Base-by-base conservation (phyloP, 2,888 invertebrate species). In the Zhuqinia jingwanae region DNA sequence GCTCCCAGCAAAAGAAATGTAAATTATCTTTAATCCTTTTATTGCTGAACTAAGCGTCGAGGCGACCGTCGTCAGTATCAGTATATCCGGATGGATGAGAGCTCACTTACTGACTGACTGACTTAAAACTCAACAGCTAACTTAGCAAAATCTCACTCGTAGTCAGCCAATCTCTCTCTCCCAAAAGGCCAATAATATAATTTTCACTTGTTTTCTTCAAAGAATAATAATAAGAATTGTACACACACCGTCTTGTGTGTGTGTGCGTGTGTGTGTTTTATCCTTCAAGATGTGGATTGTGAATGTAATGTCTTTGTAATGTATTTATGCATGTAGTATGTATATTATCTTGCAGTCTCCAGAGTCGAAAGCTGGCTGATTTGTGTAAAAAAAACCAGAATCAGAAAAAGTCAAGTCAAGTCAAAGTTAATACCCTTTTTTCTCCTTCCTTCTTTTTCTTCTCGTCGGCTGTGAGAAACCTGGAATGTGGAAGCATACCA, bases 391-490 rank as follows among this genome's bases (percentile, higher is more conserved):
- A 22, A 17, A 27, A 60, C 27, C 60, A 65, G 8, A 20, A 70
- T 11, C 42, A 73, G 50, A 50, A 73, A 73, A n/a, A n/a, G n/a
- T n/a, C 47, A 73, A 73, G 50, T 50, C 73, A 20, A 58, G 58
- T 58, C 6, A 76, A 36, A 58, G 76, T 76, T 53, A 76, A 76
- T 76, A 76, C 76, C 76, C 76, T 75, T 75, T 73, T 56, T 22
- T 20, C 42, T 50, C 50, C 30, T 50, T 25, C 25, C 73, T 22
- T 50, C 1, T 20, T 13, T 45, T 25, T 36, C n/a, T 65, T 65
- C n/a, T 20, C 20, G 22, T 27, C 15, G 25, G 10, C 47, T 56
- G 58, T n/a, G n/a, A n/a, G n/a, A n/a, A 42, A 56, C 42, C 56
- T 56, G 76, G 58, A 73, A 73, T 50, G 73, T 27, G 47, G 65